These are phyloP conservation scores for Cacoxenus indagator DNA, from an alignment of 2,888 invertebrate species.

Conservation along the genomic window DNA sequence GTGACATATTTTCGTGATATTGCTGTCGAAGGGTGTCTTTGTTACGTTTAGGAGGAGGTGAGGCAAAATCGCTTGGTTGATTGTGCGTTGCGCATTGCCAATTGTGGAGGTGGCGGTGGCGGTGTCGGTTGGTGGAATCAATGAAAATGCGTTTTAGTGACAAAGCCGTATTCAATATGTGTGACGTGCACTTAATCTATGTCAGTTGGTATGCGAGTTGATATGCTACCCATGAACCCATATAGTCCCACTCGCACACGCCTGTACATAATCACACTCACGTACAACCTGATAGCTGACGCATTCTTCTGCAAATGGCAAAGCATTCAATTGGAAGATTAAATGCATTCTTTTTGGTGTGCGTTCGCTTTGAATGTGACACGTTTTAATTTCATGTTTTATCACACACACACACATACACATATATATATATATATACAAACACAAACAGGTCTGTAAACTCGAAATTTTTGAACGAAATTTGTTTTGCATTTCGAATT, in stretches of 20 bases:
- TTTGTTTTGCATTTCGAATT: too few species aligned
- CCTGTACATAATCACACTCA: too few species aligned
- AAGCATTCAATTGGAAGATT: constrained; percentile 62
- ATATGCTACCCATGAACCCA: constrained; percentile 4
- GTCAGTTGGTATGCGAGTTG: constrained; percentile 40
- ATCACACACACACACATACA: background rate
- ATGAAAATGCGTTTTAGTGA: background rate
- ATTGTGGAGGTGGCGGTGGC: background rate
- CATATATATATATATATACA: background rate
- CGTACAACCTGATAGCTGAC: background rate
- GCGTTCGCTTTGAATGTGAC: background rate
- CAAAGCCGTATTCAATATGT: background rate
- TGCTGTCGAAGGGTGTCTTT: too few species aligned
- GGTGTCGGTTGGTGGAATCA: background rate
- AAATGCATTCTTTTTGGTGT: constrained; percentile 41
- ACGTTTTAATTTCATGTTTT: constrained; percentile 17
- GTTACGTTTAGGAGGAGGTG: too few species aligned
- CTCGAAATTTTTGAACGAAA: too few species aligned
- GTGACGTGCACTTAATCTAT: constrained; percentile 55
- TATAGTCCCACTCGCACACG: background rate
- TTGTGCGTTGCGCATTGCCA: background rate
- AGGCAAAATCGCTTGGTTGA: too few species aligned
- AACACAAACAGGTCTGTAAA: too few species aligned
- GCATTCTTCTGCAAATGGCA: background rate
- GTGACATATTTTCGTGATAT: background rate